A percentile compares a stretch with the other conserved stretches of the same genome.
Evolutionary conservation across 2,888 invertebrate genomes (phyloP).

Genomic region (Eilema caniola): DNA sequence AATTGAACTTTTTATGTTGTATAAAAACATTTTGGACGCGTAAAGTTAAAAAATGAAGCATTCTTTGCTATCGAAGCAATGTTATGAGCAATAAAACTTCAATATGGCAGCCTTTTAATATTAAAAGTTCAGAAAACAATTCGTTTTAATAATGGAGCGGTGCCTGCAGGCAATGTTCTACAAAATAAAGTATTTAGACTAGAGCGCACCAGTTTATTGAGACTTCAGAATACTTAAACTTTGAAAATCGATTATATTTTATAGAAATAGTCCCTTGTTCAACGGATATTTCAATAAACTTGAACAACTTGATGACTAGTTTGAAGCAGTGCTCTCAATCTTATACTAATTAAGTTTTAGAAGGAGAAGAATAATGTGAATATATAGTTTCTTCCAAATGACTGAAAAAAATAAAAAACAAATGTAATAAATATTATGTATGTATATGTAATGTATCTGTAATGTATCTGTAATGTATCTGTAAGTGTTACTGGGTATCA

Average conservation of each 20-base stretch:
- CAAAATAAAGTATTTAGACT: slow-evolving; percentile 79
- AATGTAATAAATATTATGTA: too few species aligned
- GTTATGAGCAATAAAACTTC: slow-evolving; percentile 64
- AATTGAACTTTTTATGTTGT: too few species aligned
- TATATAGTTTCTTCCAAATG: too few species aligned
- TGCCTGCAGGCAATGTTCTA: slow-evolving; percentile 69
- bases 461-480: too few species aligned
- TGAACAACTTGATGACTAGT: slow-evolving; percentile 8
- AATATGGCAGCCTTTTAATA: slow-evolving; percentile 70
- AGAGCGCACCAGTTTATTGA: slow-evolving; percentile 72
- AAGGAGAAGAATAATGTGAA: too few species aligned
- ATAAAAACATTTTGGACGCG: too few species aligned
- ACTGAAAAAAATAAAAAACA: too few species aligned
- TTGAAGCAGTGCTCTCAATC: not conserved
- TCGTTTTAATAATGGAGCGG: slow-evolving; percentile 79
- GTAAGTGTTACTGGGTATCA: too few species aligned
- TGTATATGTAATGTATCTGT: too few species aligned
- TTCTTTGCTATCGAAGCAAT: slow-evolving; percentile 37
- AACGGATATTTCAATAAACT: slow-evolving; percentile 22
- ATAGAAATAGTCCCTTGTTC: slow-evolving; percentile 41
- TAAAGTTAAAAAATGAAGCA: not conserved
- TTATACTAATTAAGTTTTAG: too few species aligned
- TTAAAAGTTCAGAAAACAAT: slow-evolving; percentile 80
- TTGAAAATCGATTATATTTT: slow-evolving; percentile 62
- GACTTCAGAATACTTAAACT: slow-evolving; percentile 71